Evolutionary conservation across 2,113 vertebrate species (phyloP), one percentile per base, ranked within the genome.

Genomic region (Neopipo cinnamomea): DNA sequence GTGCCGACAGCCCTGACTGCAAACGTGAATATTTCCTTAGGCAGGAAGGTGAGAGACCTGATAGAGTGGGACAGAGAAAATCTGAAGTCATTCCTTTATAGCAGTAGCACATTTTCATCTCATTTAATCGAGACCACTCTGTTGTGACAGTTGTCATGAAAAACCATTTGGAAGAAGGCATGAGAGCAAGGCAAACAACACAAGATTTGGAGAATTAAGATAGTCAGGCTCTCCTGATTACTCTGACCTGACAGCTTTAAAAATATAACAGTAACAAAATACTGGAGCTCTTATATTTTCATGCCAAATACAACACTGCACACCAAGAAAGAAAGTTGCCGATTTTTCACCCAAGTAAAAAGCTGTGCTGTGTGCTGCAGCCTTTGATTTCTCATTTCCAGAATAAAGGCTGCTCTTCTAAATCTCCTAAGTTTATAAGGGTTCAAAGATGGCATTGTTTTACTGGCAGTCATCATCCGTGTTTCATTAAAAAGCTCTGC

Each of bases 401-500:
- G 58, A 58, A 72, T n/a, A 85, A 79, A 93, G 8, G 28, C 28
- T 61, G 53, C 27, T 77, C 39, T 81, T 28, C 27, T 65, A 55
- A 85, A 62, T 46, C 53, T 46, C 39, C 50, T 21, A 25, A 21
- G 14, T 70, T 85, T 73, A 17, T 46, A 58, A 23, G 17, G 18
- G 33, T 63, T 93, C 73, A 66, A 50, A 71, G 61, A 65, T 11
- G 14, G 37, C 30, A 76, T 80, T 96, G 63, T 65, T 83, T 82
- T 63, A 35, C 63, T 91, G 82, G 71, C 72, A 93, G 63, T 59
- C 70, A 79, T 63, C 70, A 88, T 12, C 28, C 0, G 0, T 4
- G 9, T 42, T 84, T 65, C 66, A 56, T 73, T 92, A 31, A 67
- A 76, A 91, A 84, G 28, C 58, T 91, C 52, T 89, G 78, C 82